Evolutionary conservation across 2,888 invertebrate species (phyloP).

Genomic region (Brenthis daphne): DNA sequence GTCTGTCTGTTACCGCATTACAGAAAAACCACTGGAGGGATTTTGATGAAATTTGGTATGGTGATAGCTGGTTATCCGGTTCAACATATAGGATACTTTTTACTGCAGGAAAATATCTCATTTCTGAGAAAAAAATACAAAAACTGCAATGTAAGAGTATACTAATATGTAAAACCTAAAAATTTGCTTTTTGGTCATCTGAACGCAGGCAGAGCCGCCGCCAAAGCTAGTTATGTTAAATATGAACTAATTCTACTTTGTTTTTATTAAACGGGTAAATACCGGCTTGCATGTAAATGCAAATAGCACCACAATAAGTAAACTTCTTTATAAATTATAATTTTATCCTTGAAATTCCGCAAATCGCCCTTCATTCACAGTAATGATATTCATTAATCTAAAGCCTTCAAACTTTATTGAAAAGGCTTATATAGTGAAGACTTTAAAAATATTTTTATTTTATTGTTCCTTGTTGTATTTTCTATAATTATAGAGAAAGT

Average conservation of each 20-base stretch:
- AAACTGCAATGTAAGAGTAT: no score
- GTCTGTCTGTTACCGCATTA: no score
- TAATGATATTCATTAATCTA: neutral
- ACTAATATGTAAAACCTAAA: no score
- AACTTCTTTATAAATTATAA: conserved; percentile 6
- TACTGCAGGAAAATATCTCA: no score
- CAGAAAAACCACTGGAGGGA: no score
- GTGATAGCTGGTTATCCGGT: no score
- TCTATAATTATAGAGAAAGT: neutral
- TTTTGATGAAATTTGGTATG: no score
- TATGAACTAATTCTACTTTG: neutral
- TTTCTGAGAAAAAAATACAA: no score
- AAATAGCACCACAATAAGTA: neutral
- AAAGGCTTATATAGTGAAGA: neutral
- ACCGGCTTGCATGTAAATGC: neutral
- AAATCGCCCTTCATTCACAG: neutral
- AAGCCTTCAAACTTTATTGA: no score
- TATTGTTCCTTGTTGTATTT: neutral
- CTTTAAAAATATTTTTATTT: neutral
- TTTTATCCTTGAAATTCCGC: conserved; percentile 14
- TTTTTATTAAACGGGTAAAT: neutral
- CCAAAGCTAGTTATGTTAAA: neutral
- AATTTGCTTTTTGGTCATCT: no score
- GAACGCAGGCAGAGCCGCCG: no score
- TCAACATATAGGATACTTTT: no score